Evolutionary conservation across 2,113 vertebrate genomes (phyloP).

Genomic region (Spizaetus ornatus): DNA sequence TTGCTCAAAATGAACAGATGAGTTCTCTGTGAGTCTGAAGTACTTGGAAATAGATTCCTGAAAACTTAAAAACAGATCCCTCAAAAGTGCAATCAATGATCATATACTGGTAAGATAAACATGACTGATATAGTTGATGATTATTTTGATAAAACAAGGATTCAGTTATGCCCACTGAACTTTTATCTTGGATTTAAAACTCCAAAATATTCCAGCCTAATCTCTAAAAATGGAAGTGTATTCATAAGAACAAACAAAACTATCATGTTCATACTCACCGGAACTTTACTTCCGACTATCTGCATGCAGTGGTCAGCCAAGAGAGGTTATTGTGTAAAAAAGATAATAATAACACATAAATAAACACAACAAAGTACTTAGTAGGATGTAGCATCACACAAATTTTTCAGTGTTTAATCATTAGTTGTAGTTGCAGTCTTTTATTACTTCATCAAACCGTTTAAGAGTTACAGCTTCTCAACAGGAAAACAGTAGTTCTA

Average conservation of each 20-base stretch:
- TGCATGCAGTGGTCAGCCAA: constrained; percentile 95
- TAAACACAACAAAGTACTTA: constrained; percentile 89
- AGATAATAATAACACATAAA: constrained; percentile 75
- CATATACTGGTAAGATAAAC: not conserved
- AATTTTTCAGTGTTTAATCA: constrained; percentile 71
- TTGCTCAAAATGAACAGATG: not conserved
- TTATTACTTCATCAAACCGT: not conserved
- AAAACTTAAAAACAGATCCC: not conserved
- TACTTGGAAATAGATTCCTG: not conserved
- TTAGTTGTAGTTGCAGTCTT: constrained; percentile 54
- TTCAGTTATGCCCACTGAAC: not conserved
- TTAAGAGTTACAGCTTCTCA: not conserved
- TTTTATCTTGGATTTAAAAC: not conserved
- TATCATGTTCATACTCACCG: constrained; percentile 86
- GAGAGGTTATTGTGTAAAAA: constrained; percentile 89
- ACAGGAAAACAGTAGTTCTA: not conserved
- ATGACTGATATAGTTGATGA: not conserved
- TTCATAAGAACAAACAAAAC: constrained; percentile 33
- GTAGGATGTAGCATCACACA: constrained; percentile 78
- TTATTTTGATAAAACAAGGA: not conserved
- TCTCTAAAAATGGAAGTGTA: not conserved
- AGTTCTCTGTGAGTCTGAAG: not conserved
- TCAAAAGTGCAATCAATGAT: not conserved
- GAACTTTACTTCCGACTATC: constrained; percentile 99
- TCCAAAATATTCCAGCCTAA: not conserved